These are phyloP conservation scores for Albula glossodonta DNA, from an alignment of 2,113 vertebrate species.

Conservation along the genomic window DNA sequence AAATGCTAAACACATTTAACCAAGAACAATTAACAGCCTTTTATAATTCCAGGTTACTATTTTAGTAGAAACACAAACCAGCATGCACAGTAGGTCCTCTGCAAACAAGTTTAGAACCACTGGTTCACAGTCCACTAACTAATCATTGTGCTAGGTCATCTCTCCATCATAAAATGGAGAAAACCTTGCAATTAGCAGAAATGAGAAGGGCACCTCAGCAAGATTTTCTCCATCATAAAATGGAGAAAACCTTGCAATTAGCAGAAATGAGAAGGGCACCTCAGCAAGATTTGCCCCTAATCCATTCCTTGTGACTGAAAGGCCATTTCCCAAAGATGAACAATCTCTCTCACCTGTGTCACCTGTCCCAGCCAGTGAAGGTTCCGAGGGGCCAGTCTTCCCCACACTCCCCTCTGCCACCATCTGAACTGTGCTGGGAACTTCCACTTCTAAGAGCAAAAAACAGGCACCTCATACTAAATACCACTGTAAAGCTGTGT, in stretches of 20 bases:
- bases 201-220: neutral
- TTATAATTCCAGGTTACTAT: too few relatives aligned
- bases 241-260: neutral
- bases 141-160: too few relatives aligned
- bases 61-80: too few relatives aligned
- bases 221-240: neutral
- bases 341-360: slow-evolving; percentile 45
- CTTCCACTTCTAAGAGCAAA: slow-evolving; percentile 41
- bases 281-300: neutral
- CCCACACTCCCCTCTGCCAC: slow-evolving; percentile 25
- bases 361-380: slow-evolving; percentile 40
- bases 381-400: slow-evolving; percentile 19
- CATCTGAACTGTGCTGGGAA: slow-evolving; percentile 26
- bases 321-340: neutral
- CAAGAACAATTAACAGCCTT: too few relatives aligned
- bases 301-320: neutral
- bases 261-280: neutral
- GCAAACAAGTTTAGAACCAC: too few relatives aligned
- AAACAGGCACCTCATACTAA: neutral
- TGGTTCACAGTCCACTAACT: too few relatives aligned
- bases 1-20: too few relatives aligned
- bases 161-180: too few relatives aligned
- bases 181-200: neutral
- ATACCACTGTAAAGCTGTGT: too few relatives aligned
- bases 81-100: too few relatives aligned